These are phyloP conservation scores for Andrena minutula DNA, from an alignment of 2,888 invertebrate genomes.

Conservation along the genomic window DNA sequence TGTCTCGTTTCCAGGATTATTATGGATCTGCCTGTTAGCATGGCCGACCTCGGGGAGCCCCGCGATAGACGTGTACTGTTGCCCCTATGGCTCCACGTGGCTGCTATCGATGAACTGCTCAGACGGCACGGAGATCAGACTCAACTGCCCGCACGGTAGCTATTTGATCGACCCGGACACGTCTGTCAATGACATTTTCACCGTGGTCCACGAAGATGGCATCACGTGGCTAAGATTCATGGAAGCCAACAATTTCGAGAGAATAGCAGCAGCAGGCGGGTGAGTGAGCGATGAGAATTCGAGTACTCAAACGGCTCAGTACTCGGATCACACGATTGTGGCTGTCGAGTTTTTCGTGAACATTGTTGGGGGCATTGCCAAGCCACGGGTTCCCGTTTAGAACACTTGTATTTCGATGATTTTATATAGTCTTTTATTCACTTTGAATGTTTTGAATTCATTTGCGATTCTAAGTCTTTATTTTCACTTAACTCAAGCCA, in stretches of 20 bases:
- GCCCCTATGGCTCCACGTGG: slow-evolving; percentile 57
- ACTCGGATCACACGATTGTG: too few relatives aligned
- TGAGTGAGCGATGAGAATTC: slow-evolving; percentile 16
- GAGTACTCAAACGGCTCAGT: too few relatives aligned
- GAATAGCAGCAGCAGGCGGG: slow-evolving; percentile 55
- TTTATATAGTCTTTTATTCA: too few relatives aligned
- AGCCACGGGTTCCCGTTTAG: too few relatives aligned
- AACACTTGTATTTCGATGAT: too few relatives aligned
- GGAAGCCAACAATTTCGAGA: neutral
- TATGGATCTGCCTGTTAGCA: slow-evolving; percentile 54
- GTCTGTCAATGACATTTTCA: slow-evolving; percentile 36
- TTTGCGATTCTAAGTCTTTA: too few relatives aligned
- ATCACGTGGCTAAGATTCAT: slow-evolving; percentile 34
- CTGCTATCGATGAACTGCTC: slow-evolving; percentile 63
- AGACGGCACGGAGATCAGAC: slow-evolving; percentile 68
- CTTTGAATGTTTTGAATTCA: too few relatives aligned
- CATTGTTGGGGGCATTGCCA: too few relatives aligned
- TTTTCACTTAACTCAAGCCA: too few relatives aligned
- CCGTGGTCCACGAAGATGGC: slow-evolving; percentile 16
- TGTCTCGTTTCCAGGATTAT: slow-evolving; percentile 30
- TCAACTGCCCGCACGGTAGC: slow-evolving; percentile 72
- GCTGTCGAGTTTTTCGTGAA: too few relatives aligned
- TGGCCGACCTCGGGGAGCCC: slow-evolving; percentile 26
- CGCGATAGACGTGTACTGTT: slow-evolving; percentile 63
- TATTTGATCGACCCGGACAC: slow-evolving; percentile 73